Evolutionary conservation across 2,797 vertebrate genomes (phyloP).

Genomic region (Chaetodon trifasciatus): DNA sequence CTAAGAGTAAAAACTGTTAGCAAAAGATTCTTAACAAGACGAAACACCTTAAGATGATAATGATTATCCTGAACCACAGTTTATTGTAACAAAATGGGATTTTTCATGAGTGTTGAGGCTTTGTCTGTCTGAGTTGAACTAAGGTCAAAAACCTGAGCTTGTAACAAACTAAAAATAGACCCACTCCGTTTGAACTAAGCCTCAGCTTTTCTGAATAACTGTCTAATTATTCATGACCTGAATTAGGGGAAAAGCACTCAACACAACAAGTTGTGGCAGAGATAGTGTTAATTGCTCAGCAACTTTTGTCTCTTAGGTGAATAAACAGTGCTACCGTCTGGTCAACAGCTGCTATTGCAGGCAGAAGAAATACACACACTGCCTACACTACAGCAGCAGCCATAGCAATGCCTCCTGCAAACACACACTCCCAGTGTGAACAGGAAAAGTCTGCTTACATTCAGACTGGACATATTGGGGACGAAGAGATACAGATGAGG

Average conservation of each 20-base stretch:
- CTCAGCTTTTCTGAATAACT: conserved; percentile 8
- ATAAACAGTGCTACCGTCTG: conserved; percentile 74
- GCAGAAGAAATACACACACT: not conserved
- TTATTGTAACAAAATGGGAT: not conserved
- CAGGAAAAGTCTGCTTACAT: conserved; percentile 90
- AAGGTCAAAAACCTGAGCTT: not conserved
- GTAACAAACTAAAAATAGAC: conserved; percentile 25
- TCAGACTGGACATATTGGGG: conserved; percentile 96
- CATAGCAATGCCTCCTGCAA: conserved; percentile 2
- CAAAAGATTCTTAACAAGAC: not conserved
- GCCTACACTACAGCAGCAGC: not conserved
- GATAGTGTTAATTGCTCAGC: not conserved
- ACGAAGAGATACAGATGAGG: conserved; percentile 90
- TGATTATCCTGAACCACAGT: not conserved
- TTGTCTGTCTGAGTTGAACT: not conserved
- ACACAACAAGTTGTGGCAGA: not conserved
- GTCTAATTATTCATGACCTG: conserved; percentile 30
- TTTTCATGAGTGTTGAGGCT: conserved; percentile 4
- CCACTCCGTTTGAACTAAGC: not conserved
- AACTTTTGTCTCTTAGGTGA: conserved; percentile 23
- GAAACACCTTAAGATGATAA: not conserved
- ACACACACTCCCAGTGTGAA: conserved; percentile 57
- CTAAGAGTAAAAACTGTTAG: not conserved
- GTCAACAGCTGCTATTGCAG: conserved; percentile 68
- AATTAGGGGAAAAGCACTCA: conserved; percentile 31